Percentiles rank a stretch among this genome's conserved stretches.
Evolutionary conservation across 2,113 vertebrate genomes (phyloP).

Genomic region (Cynoglossus semilaevis): DNA sequence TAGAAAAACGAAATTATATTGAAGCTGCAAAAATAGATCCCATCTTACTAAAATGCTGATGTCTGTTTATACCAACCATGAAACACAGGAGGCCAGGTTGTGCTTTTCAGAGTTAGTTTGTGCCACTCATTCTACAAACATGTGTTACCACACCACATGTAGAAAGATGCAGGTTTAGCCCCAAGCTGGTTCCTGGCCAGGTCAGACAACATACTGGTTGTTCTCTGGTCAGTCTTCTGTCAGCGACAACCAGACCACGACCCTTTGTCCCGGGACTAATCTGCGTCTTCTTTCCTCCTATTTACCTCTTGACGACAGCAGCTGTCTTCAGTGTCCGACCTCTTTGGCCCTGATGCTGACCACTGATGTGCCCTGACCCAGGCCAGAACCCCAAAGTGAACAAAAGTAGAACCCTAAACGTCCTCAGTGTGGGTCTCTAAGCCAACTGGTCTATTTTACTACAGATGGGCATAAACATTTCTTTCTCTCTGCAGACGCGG

Average conservation of each 20-base stretch:
- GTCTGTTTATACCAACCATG: too few relatives aligned
- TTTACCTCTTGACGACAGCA: slow-evolving; percentile 88
- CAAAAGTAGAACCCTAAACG: slow-evolving; percentile 55
- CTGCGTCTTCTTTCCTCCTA: slow-evolving; percentile 73
- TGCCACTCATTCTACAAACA: too few relatives aligned
- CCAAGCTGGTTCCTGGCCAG: slow-evolving; percentile 64
- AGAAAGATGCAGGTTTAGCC: slow-evolving; percentile 78
- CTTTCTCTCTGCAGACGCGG: slow-evolving; percentile 38
- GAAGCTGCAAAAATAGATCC: too few relatives aligned
- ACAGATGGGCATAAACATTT: slow-evolving; percentile 55
- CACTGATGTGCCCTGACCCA: slow-evolving; percentile 82
- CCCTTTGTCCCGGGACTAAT: slow-evolving; percentile 83
- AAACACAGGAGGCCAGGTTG: too few relatives aligned
- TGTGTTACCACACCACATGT: too few relatives aligned
- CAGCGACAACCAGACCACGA: slow-evolving; percentile 56
- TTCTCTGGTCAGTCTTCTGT: slow-evolving; percentile 66
- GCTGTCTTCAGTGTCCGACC: slow-evolving; percentile 82
- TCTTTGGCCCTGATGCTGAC: slow-evolving; percentile 70
- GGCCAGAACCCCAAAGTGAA: slow-evolving; percentile 58
- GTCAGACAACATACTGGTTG: slow-evolving; percentile 60
- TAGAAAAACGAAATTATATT: too few relatives aligned
- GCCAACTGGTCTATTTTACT: slow-evolving; percentile 65
- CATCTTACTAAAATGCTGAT: too few relatives aligned
- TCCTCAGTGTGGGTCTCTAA: slow-evolving; percentile 7
- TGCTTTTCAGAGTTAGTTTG: too few relatives aligned